phyloP scores from a whole-genome alignment of 2,888 invertebrate genomes.

The Magallana nippona region DNA sequence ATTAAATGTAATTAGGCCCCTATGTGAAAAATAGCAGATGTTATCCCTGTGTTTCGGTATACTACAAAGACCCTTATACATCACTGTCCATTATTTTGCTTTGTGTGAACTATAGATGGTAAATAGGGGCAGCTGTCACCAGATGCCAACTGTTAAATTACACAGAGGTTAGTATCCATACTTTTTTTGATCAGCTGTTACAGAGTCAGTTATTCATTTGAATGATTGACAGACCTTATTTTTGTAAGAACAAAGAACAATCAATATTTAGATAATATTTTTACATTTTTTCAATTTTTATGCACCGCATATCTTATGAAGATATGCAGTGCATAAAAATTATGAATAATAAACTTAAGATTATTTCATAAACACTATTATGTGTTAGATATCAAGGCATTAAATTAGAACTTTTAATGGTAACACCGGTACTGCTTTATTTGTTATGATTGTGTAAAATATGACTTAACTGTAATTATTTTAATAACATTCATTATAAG shows the following conservation, averaged over 20 bases:
- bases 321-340: no score
- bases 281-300: no score
- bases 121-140: constrained; percentile 25
- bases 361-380: no score
- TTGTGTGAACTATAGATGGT: constrained; percentile 28
- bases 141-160: constrained; percentile 27
- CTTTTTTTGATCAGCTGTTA: constrained; percentile 17
- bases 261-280: no score
- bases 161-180: neutral
- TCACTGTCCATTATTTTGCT: constrained; percentile 4
- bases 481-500: no score
- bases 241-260: neutral
- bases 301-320: no score
- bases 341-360: no score
- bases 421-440: no score
- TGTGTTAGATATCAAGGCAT: no score
- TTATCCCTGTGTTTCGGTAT: constrained; percentile 19
- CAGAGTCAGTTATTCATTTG: neutral
- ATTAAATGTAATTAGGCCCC: constrained; percentile 24
- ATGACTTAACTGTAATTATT: no score
- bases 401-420: no score
- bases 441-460: no score
- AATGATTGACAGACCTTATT: neutral
- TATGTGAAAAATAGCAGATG: constrained; percentile 23
- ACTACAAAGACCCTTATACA: constrained; percentile 1